phyloP scores from a whole-genome alignment of 2,888 invertebrate genomes.

The Torymus aiolomorphi region DNA sequence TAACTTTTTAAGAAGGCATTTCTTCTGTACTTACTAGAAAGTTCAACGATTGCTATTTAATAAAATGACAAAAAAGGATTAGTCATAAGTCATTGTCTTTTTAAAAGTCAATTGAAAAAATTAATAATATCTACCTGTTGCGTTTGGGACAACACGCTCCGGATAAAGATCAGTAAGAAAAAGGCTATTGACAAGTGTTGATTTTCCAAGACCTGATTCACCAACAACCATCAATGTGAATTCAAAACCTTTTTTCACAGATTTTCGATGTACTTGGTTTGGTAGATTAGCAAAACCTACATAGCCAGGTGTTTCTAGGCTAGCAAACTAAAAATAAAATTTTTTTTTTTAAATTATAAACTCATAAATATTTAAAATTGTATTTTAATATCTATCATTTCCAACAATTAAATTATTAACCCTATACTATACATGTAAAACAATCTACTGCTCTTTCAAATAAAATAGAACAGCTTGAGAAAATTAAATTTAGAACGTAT shows the following conservation, averaged over 20 bases:
- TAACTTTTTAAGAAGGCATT: slow-evolving; percentile 46
- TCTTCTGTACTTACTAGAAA: slow-evolving; percentile 54
- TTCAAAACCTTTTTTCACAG: slow-evolving; percentile 98
- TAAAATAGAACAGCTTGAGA: no score
- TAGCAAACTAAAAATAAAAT: slow-evolving; percentile 83
- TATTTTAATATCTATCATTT: no score
- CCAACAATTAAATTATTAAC: no score
- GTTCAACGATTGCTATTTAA: slow-evolving; percentile 76
- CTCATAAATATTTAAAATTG: slow-evolving; percentile 8
- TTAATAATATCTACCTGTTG: slow-evolving; percentile 81
- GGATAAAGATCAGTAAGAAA: slow-evolving; percentile 97
- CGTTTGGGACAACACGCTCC: slow-evolving; percentile 92
- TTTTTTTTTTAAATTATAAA: slow-evolving; percentile 9
- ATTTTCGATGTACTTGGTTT: slow-evolving; percentile 97
- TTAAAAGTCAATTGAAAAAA: slow-evolving; percentile 52
- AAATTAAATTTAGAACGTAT: not conserved
- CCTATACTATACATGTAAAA: no score
- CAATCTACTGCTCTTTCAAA: no score
- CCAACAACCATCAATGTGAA: slow-evolving; percentile 98
- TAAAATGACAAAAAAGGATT: slow-evolving; percentile 47
- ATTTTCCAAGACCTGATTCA: slow-evolving; percentile 93
- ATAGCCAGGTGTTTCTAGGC: slow-evolving; percentile 91
- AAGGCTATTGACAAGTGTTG: slow-evolving; percentile 95
- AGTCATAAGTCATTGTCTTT: slow-evolving; percentile 54
- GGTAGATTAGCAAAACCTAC: slow-evolving; percentile 96